Evolutionary conservation across 1,140 invertebrate species (phyloP).

Genomic region (Chironomus striatipennis): DNA sequence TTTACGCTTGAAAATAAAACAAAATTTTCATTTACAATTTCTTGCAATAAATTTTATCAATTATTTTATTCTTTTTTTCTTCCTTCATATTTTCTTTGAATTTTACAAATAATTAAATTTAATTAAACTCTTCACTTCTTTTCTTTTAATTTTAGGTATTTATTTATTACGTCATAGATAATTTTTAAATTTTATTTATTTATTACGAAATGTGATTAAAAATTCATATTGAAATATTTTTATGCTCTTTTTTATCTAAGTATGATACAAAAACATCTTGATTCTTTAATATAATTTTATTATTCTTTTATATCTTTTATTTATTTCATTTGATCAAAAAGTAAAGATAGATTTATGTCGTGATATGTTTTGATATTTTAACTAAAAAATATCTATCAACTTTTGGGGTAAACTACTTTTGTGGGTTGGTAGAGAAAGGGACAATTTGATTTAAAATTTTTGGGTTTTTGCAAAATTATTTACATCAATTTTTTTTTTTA

Average conservation of each 20-base stretch:
- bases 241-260: background rate
- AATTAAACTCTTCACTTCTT: background rate
- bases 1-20: no score
- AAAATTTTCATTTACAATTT: background rate
- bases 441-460: no score
- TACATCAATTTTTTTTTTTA: no score
- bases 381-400: background rate
- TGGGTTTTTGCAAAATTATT: no score
- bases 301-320: background rate
- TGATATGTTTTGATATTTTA: slow-evolving; percentile 1
- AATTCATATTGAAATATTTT: background rate
- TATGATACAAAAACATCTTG: background rate
- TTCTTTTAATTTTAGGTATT: background rate
- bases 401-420: no score
- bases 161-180: background rate
- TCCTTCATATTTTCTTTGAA: background rate
- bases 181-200: background rate
- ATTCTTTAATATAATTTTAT: background rate
- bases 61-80: background rate
- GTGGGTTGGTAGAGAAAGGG: no score
- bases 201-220: background rate
- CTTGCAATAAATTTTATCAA: slow-evolving; percentile 14
- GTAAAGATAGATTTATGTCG: background rate
- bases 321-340: background rate
- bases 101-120: slow-evolving; percentile 7